Evolutionary conservation across 2,888 invertebrate species (phyloP).

Genomic region (Imbricaverruca yamaguchii): DNA sequence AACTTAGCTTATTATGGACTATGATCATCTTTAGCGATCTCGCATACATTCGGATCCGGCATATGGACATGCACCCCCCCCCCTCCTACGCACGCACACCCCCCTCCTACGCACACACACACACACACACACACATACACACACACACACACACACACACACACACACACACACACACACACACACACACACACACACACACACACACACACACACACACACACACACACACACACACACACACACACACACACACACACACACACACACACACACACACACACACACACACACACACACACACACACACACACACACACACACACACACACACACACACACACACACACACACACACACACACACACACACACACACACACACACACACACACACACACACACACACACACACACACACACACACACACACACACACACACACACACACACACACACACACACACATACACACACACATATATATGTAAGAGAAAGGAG

Average conservation of each 20-base stretch:
- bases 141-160: not conserved
- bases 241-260: not conserved
- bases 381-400: not conserved
- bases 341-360: not conserved
- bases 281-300: slow-evolving; percentile 23
- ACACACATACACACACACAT: slow-evolving; percentile 25
- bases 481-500: slow-evolving; percentile 9
- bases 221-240: too few species aligned
- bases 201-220: too few species aligned
- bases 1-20: too few species aligned
- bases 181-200: too few species aligned
- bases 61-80: not conserved
- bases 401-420: too few species aligned
- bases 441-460: too few species aligned
- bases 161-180: not conserved
- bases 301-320: slow-evolving; percentile 22
- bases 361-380: not conserved
- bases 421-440: too few species aligned
- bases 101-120: slow-evolving; percentile 23
- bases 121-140: slow-evolving; percentile 9
- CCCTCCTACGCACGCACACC: slow-evolving; percentile 22
- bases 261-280: slow-evolving; percentile 21
- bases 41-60: too few species aligned
- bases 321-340: slow-evolving; percentile 22
- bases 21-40: too few species aligned